Evolutionary conservation across 2,797 vertebrate species (phyloP).

Genomic region (Tinamus major): DNA sequence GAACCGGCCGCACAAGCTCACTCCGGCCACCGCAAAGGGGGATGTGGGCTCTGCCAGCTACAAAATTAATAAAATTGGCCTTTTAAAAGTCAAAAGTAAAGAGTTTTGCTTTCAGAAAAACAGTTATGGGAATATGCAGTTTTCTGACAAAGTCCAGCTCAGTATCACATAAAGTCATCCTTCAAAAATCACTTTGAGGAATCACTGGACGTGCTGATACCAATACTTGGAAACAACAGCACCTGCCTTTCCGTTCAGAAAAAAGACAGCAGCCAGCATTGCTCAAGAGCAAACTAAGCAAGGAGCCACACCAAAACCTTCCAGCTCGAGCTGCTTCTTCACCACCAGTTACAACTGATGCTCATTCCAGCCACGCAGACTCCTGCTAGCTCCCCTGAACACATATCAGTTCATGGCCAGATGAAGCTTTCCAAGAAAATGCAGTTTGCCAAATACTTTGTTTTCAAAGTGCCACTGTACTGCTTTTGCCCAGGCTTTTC

Average conservation of each 20-base stretch:
- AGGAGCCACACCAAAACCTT: not conserved
- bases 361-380: not conserved
- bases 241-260: not conserved
- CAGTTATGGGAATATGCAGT: not conserved
- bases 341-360: not conserved
- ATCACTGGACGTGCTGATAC: not conserved
- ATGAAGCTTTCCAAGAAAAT: not conserved
- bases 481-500: not conserved
- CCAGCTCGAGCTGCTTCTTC: not conserved
- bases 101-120: conserved; percentile 2
- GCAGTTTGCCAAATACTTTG: not conserved
- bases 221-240: not conserved
- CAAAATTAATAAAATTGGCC: not conserved
- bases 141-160: not conserved
- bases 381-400: not conserved
- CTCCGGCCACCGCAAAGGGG: not conserved
- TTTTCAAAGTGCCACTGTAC: not conserved
- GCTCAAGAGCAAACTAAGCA: not conserved
- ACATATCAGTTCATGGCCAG: not conserved
- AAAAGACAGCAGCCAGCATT: not conserved
- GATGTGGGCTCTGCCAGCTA: not conserved
- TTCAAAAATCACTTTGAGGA: not conserved
- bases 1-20: not conserved
- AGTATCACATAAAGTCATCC: not conserved
- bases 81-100: conserved; percentile 23